Conservation (phyloP, 2,797 vertebrate species). For the Lophotriccus pileatus region DNA sequence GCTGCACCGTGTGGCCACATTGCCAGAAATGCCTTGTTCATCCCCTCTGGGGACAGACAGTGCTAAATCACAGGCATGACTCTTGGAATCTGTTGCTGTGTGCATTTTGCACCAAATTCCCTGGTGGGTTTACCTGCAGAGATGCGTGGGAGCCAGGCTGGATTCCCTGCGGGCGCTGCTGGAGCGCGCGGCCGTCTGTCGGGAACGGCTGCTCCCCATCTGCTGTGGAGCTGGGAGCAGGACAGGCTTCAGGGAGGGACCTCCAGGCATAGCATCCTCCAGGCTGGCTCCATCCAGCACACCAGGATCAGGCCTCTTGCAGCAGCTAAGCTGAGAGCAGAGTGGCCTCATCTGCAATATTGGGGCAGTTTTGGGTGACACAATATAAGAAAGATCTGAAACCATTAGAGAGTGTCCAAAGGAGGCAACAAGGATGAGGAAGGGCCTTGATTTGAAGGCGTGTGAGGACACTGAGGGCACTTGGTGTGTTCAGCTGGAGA, state of each 20-base stretch:
- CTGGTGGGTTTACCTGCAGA: not conserved
- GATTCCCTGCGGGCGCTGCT: not conserved
- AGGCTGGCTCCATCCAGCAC: not conserved
- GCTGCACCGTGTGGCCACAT: not conserved
- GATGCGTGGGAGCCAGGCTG: not conserved
- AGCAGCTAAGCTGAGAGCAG: not conserved
- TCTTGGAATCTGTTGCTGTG: not conserved
- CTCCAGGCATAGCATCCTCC: not conserved
- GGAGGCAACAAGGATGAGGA: not conserved
- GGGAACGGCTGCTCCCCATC: slow-evolving; percentile 8
- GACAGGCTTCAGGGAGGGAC: not conserved
- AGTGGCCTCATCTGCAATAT: not conserved
- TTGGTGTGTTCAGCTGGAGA: not conserved
- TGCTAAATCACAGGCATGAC: not conserved
- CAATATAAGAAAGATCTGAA: not conserved
- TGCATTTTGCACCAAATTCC: not conserved
- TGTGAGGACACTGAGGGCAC: not conserved
- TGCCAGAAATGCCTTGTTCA: not conserved
- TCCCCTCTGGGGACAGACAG: not conserved
- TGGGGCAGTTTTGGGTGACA: not conserved
- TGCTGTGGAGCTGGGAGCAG: not conserved
- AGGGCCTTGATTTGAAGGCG: not conserved
- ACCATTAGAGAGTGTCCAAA: not conserved
- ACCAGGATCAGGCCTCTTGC: not conserved
- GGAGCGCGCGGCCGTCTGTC: not conserved